Evolutionary conservation across 1,140 invertebrate species (phyloP).

Genomic region (Bombyx mandarina): DNA sequence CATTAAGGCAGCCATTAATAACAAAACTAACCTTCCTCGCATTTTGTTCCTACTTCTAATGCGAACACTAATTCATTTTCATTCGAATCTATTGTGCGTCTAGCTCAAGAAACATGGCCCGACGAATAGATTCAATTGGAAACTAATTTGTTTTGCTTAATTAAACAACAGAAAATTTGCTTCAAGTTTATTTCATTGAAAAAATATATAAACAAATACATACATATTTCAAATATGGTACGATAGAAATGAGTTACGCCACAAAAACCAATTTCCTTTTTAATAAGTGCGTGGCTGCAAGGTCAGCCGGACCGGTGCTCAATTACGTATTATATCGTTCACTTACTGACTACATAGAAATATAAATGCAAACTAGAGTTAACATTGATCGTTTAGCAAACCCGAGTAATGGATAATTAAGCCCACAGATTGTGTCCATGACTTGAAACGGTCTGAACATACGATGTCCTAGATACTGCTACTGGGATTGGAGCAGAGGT

Average conservation of each 20-base stretch:
- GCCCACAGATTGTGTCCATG: conserved; percentile 36
- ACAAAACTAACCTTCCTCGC: too few species aligned
- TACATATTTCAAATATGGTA: conserved; percentile 2
- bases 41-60: background rate
- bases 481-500: conserved; percentile 21
- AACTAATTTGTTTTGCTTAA: conserved; percentile 1
- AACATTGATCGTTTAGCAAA: background rate
- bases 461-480: conserved; percentile 35
- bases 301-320: conserved; percentile 24
- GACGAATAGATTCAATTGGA: conserved; percentile 3
- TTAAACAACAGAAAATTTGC: conserved; percentile 6
- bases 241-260: conserved; percentile 3
- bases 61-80: conserved; percentile 1
- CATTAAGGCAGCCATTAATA: too few species aligned
- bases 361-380: conserved; percentile 32
- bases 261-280: conserved; percentile 27
- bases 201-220: conserved; percentile 6
- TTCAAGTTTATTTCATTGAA: conserved; percentile 5
- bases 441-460: conserved; percentile 24
- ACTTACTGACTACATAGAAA: conserved; percentile 17
- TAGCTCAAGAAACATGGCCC: background rate
- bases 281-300: conserved; percentile 19
- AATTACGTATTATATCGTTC: conserved; percentile 29
- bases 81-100: background rate
- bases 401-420: conserved; percentile 14